Base-by-base conservation (phyloP, 1,140 invertebrate species). In the Drosophila repleta region DNA sequence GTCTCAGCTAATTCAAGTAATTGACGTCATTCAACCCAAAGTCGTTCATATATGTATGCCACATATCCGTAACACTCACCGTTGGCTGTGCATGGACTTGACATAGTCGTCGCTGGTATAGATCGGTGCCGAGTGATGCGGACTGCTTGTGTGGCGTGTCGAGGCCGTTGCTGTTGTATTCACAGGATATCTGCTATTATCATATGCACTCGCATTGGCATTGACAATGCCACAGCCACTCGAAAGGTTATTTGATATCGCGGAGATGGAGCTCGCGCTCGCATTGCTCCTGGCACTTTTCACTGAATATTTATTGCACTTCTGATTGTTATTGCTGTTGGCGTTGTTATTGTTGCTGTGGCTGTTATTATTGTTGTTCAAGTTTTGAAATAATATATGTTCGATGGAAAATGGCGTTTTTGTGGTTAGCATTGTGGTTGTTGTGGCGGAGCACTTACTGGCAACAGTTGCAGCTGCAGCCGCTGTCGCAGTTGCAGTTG, bases 351-450 rank as follows among this genome's bases (percentile, higher is more conserved):
- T 51, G 66, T 63, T 76, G 24, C 37, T 71, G 13, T 7, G 72
- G 18, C 26, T 71, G 8, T 13, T 76, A 26, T 43, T 74, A 24
- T 49, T 78, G 20, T 74, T 79, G 57, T 90, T 91, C 62, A 90
- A 76, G 70, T 91, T 91, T 76, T 83, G 87, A 77, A 91, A 91
- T 61, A 92, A 76, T 74, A 92, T 92, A 73, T 92, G 84, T 52
- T 92, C 91, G 48, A 92, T 92, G 29, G 90, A 91, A 66, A 92
- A 92, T 60, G 91, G 91, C 43, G 91, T 92, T 76, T 92, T 92
- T 64, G 87, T 75, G 58, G 78, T 76, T 35, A 90, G 65, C 74
- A 89, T 82, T 79, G 90, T 82, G 72, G 75, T 83, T 26, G 73
- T 68, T 53, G 70, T 58, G 65, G 77, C 43, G 17, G 65, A 41